Conservation (phyloP, 1,140 invertebrate species). For the Pseudomyrmex cubaensis region DNA sequence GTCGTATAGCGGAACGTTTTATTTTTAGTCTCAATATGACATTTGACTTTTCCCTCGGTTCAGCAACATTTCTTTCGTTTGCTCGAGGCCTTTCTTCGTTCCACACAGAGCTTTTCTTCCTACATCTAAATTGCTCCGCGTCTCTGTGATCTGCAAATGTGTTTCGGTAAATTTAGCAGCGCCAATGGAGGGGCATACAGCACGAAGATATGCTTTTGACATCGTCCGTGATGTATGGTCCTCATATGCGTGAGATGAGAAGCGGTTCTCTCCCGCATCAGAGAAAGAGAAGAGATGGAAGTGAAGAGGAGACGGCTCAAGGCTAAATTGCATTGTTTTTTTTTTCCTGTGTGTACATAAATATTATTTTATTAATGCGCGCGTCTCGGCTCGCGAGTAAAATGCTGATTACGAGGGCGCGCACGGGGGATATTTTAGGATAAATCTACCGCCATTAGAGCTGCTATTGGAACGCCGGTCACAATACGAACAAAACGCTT, state of each 20-base stretch:
- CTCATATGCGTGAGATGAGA: slow-evolving; percentile 45
- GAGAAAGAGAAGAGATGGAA: background rate
- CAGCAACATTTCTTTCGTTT: background rate
- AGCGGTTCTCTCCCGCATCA: background rate
- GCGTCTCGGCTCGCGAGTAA: background rate
- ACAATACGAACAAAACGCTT: slow-evolving; percentile 1
- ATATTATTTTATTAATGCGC: slow-evolving; percentile 55
- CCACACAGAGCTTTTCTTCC: slow-evolving; percentile 14
- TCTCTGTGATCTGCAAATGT: slow-evolving; percentile 32
- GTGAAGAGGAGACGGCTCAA: slow-evolving; percentile 1
- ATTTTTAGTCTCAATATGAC: background rate
- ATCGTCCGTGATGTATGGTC: slow-evolving; percentile 49
- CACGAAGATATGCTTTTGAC: slow-evolving; percentile 57
- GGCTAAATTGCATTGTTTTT: slow-evolving; percentile 52
- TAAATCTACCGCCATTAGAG: background rate
- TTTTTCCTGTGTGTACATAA: slow-evolving; percentile 18
- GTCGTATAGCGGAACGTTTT: no score
- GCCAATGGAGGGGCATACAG: slow-evolving; percentile 13
- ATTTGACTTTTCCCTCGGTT: background rate
- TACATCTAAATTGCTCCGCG: slow-evolving; percentile 27
- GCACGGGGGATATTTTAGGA: background rate
- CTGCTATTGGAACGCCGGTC: background rate
- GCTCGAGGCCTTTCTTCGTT: background rate
- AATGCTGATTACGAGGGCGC: slow-evolving; percentile 1
- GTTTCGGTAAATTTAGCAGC: slow-evolving; percentile 57